Conservation (phyloP, 2,888 invertebrate species). For the Anthrax anthrax region DNA sequence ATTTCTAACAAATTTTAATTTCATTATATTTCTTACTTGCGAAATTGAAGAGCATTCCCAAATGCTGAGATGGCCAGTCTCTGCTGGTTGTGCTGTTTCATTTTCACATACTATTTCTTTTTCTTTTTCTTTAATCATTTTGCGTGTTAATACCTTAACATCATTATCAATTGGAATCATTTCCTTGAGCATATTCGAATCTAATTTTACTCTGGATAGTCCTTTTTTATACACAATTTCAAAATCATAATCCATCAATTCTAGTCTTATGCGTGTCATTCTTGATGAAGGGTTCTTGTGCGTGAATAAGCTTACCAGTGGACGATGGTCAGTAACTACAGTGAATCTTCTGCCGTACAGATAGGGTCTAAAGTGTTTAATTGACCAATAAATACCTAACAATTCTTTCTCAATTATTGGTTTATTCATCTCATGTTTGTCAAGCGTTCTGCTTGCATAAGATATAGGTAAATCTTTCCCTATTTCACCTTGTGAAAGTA, state of each 20-base stretch:
- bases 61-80: background rate
- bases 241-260: conserved; percentile 18
- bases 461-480: conserved; percentile 16
- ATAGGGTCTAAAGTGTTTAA: conserved; percentile 18
- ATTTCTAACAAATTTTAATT: background rate
- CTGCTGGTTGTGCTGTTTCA: background rate
- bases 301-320: conserved; percentile 13
- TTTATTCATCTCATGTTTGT: conserved; percentile 14
- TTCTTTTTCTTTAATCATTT: background rate
- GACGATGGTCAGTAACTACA: conserved; percentile 19
- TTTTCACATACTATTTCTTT: background rate
- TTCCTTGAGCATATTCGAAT: background rate
- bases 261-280: conserved; percentile 17
- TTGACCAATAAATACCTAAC: conserved; percentile 3
- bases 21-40: background rate
- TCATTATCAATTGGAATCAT: conserved; percentile 1
- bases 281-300: conserved; percentile 15
- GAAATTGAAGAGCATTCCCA: conserved; percentile 2
- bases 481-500: conserved; percentile 15
- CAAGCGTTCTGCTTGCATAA: conserved; percentile 16
- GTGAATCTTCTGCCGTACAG: conserved; percentile 17
- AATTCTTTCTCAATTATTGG: conserved; percentile 17
- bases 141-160: background rate
- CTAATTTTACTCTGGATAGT: background rate
- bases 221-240: conserved; percentile 8